phyloP scores from a whole-genome alignment of 2,113 vertebrate species.

The Corythaeola cristata region DNA sequence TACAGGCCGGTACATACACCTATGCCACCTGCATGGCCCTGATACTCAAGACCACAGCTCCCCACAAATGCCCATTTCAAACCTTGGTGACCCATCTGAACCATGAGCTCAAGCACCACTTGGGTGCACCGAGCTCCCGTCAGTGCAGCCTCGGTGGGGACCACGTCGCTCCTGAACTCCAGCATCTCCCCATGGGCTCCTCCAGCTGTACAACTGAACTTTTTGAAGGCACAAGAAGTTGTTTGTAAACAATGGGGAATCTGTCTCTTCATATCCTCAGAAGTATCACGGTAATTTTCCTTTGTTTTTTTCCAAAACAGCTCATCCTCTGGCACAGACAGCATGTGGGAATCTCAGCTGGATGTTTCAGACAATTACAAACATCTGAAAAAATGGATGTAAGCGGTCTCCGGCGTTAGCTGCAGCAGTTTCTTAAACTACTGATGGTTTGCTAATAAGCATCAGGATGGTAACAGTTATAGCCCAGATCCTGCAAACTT shows the following conservation, averaged over 20 bases:
- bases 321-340: conserved; percentile 2
- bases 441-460: not conserved
- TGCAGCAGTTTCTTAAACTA: not conserved
- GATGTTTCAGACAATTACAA: not conserved
- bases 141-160: not conserved
- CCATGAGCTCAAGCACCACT: not conserved
- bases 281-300: not conserved
- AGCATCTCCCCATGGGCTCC: not conserved
- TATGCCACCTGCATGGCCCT: too few species aligned
- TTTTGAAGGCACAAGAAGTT: not conserved
- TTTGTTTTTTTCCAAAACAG: not conserved
- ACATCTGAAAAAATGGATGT: not conserved
- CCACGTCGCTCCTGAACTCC: not conserved
- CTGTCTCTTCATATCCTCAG: not conserved
- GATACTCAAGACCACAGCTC: not conserved
- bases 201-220: not conserved
- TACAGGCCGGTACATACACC: too few species aligned
- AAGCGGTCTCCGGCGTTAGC: not conserved
- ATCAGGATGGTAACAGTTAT: not conserved
- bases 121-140: fast-evolving
- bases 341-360: not conserved
- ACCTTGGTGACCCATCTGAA: not conserved
- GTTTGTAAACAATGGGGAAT: not conserved
- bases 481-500: not conserved
- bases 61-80: not conserved